phyloP scores from a whole-genome alignment of 1,140 invertebrate species.

The Drosophila ambigua region DNA sequence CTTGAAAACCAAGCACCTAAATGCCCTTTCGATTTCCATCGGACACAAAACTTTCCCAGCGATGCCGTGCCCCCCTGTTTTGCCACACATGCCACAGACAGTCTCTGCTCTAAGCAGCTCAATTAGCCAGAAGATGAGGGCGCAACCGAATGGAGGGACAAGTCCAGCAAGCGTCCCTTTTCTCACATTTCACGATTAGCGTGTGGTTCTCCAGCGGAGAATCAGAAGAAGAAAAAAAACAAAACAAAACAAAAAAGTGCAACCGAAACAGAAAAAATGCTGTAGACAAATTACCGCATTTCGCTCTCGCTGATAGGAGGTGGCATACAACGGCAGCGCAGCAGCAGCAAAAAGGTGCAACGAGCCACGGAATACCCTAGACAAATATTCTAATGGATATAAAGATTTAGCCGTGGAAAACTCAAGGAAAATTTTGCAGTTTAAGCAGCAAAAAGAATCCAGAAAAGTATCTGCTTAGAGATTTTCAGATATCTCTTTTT shows the following conservation, averaged over 20 bases:
- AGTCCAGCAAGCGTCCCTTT: conserved; percentile 17
- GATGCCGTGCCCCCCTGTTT: too few species aligned
- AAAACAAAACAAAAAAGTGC: conserved; percentile 27
- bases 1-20: neutral
- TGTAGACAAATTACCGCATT: conserved; percentile 71
- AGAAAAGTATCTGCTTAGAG: neutral
- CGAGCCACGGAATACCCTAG: too few species aligned
- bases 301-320: conserved; percentile 14
- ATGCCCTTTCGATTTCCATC: conserved; percentile 23
- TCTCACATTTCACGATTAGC: conserved; percentile 62
- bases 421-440: neutral
- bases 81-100: too few species aligned
- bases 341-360: too few species aligned
- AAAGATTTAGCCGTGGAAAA: too few species aligned
- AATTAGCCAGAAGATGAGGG: conserved; percentile 51
- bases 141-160: conserved; percentile 22
- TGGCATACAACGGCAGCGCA: conserved; percentile 13
- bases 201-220: conserved; percentile 35
- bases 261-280: conserved; percentile 35
- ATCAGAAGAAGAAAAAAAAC: neutral
- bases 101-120: conserved; percentile 20
- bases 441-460: conserved; percentile 10
- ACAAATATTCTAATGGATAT: too few species aligned
- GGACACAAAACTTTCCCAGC: conserved; percentile 30
- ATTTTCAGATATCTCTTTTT: too few species aligned